Evolutionary conservation across 2,797 vertebrate species (phyloP).

Genomic region (Cryptoblepharus egeriae): DNA sequence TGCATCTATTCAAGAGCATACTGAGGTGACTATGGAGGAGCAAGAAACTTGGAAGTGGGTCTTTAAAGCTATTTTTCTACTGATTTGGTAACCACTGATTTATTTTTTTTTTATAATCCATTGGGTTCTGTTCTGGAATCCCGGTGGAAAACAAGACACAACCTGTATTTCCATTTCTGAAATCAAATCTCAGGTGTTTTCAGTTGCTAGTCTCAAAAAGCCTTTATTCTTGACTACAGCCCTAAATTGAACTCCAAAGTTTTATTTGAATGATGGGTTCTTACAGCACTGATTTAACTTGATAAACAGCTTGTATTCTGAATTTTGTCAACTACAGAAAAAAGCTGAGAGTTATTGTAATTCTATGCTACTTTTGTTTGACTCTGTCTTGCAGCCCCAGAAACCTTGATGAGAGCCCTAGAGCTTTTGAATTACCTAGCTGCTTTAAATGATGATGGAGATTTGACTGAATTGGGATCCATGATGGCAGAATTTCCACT

Average conservation of each 20-base stretch:
- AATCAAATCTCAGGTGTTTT: not conserved
- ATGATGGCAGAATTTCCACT: conserved; percentile 99
- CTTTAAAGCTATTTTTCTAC: too few relatives aligned
- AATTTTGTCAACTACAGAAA: conserved; percentile 68
- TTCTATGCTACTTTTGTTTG: conserved; percentile 43
- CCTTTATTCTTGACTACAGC: conserved; percentile 9
- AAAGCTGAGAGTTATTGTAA: conserved; percentile 69
- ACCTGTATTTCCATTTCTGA: too few relatives aligned
- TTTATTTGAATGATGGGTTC: conserved; percentile 31
- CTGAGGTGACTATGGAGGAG: too few relatives aligned
- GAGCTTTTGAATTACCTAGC: conserved; percentile 98
- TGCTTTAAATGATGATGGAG: conserved; percentile 97
- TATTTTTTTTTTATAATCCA: too few relatives aligned
- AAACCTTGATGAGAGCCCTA: conserved; percentile 97
- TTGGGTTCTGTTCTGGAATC: too few relatives aligned
- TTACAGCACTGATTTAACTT: conserved; percentile 53
- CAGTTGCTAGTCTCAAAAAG: conserved; percentile 14
- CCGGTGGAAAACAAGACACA: too few relatives aligned
- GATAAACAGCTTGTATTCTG: conserved; percentile 75
- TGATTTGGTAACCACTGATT: too few relatives aligned
- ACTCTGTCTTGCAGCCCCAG: conserved; percentile 84
- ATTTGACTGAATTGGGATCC: conserved; percentile 97
- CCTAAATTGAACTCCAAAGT: not conserved
- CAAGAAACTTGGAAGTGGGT: too few relatives aligned
- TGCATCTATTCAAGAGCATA: too few relatives aligned